These are phyloP conservation scores for Petrophora chlorosata DNA, from an alignment of 2,888 invertebrate genomes.

Conservation along the genomic window DNA sequence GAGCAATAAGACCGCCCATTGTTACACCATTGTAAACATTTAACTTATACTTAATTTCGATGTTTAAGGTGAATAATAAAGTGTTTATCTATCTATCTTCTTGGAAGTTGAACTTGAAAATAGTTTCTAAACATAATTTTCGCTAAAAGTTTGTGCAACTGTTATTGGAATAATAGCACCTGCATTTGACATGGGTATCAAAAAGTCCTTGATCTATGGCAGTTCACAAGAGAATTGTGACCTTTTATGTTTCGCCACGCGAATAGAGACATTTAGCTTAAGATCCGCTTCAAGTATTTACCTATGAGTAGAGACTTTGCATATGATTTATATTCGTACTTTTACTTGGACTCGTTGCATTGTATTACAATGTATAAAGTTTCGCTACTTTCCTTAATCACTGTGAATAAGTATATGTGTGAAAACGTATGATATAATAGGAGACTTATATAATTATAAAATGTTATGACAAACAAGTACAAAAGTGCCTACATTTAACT, in stretches of 20 bases:
- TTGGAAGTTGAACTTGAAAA: no score
- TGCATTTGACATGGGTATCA: conserved; percentile 9
- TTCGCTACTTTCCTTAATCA: conserved; percentile 20
- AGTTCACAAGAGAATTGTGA: conserved; percentile 34
- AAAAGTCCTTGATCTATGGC: conserved; percentile 66
- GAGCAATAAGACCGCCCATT: no score
- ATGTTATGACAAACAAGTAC: neutral
- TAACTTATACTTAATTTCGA: no score
- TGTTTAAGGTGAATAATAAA: no score
- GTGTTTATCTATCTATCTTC: no score
- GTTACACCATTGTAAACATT: no score
- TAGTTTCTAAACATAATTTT: no score
- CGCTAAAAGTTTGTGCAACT: neutral
- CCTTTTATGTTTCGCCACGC: conserved; percentile 39
- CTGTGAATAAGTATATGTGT: conserved; percentile 2
- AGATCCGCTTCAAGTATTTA: conserved; percentile 37
- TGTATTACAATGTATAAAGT: conserved; percentile 17
- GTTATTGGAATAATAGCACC: conserved; percentile 5
- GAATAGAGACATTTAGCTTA: conserved; percentile 36
- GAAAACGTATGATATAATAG: conserved; percentile 5
- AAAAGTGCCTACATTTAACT: no score
- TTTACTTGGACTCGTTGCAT: conserved; percentile 20
- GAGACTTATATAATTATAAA: neutral
- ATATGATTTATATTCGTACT: conserved; percentile 18
- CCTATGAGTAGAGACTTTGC: no score